phyloP scores from a whole-genome alignment of 2,113 vertebrate genomes.

The Pelodiscus sinensis region DNA sequence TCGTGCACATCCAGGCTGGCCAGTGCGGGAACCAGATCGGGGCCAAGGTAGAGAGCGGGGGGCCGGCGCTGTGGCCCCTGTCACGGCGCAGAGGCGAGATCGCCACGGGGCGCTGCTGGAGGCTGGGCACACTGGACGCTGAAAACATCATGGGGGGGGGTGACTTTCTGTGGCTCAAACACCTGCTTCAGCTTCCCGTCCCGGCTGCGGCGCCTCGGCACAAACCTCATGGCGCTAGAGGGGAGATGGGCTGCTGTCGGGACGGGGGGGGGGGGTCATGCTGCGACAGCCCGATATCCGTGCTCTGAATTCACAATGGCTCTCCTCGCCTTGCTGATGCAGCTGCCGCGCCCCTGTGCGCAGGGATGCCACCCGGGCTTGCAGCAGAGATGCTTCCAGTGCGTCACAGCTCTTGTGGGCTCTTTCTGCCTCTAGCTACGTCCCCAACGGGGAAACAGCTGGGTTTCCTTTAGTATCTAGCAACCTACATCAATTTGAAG shows the following conservation, averaged over 20 bases:
- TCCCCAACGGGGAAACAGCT: not conserved
- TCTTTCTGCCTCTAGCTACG: not conserved
- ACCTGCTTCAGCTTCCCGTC: not conserved
- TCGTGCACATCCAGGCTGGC: slow-evolving; percentile 89
- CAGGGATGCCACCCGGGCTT: not conserved
- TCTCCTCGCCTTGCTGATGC: not conserved
- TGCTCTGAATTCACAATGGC: not conserved
- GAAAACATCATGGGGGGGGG: too few relatives aligned
- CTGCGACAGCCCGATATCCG: not conserved
- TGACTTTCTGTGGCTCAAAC: not conserved
- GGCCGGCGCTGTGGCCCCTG: accelerated
- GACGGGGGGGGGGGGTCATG: not conserved
- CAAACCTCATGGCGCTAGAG: not conserved
- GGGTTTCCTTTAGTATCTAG: not conserved
- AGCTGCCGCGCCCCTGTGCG: not conserved
- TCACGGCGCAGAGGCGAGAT: not conserved
- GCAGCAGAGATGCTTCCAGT: not conserved
- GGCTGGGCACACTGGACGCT: not conserved
- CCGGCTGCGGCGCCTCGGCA: not conserved
- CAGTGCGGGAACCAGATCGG: slow-evolving; percentile 93
- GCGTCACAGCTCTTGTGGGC: not conserved
- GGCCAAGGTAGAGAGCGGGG: slow-evolving; percentile 80
- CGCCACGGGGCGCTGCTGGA: not conserved
- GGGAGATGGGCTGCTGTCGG: not conserved
- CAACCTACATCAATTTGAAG: not conserved